Conservation (phyloP, 2,113 vertebrate species). For the Hypomesus transpacificus region DNA sequence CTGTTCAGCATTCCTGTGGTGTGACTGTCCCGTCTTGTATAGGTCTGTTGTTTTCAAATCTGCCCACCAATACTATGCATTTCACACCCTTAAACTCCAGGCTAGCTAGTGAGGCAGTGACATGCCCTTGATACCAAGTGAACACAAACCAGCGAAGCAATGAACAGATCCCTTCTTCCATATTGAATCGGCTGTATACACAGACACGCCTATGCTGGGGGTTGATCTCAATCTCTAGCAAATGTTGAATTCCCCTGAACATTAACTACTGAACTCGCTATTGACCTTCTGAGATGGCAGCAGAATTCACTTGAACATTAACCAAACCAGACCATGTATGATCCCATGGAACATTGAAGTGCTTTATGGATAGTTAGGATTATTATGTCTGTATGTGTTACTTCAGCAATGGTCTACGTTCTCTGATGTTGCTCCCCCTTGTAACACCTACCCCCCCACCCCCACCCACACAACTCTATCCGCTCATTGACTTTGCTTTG, state of each 20-base stretch:
- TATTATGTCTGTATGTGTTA: no score
- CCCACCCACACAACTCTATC: constrained; percentile 31
- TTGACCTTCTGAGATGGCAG: constrained; percentile 21
- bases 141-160: constrained; percentile 10
- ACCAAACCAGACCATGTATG: constrained; percentile 24
- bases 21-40: constrained; percentile 9
- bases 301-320: constrained; percentile 66
- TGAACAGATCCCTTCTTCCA: constrained; percentile 25
- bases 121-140: not conserved
- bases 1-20: constrained; percentile 37
- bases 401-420: no score
- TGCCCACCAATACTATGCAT: constrained; percentile 6
- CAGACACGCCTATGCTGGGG: constrained; percentile 35
- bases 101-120: not conserved
- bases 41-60: constrained; percentile 23
- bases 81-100: not conserved
- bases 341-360: no score
- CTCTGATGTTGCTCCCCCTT: no score
- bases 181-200: constrained; percentile 34
- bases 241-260: constrained; percentile 63
- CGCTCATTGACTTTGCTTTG: not conserved
- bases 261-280: constrained; percentile 56
- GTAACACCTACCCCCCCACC: not conserved
- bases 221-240: constrained; percentile 58
- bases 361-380: no score